Base-by-base conservation (phyloP, 2,888 invertebrate species). In the Podotricha telesiphe region DNA sequence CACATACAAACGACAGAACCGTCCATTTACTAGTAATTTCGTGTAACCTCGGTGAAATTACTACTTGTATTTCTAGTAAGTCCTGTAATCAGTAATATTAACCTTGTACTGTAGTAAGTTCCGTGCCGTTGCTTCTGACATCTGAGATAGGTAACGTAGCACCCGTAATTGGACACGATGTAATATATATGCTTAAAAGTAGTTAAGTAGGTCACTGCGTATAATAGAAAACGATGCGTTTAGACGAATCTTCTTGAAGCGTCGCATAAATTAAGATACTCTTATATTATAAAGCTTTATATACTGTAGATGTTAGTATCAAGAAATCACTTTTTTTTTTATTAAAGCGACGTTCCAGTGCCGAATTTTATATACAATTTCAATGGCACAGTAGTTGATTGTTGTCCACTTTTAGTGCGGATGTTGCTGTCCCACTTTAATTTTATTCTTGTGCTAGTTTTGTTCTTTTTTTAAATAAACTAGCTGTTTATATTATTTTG, bases 61-160 rank as follows among this genome's bases (percentile, higher is more conserved):
- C 76, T 74, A 72, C 68, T 69, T 77, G 70, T 62, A 73, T 68
- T 73, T 70, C 65, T 64, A 70, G 51, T 74, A 69, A 74, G 73
- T 72, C 67, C 65, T 68, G 72, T 69, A 72, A 74, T 69, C 65
- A 51, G 76, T 63, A 61, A 56, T 76, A 78, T 74, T 86, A 84
- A 80, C 90, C 91, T 89, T 89, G 86, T 80, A 17, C 11, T 11
- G 80, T 76, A 79, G 79, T 71, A 22, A 73, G 88, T 89, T 89
- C 85, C 87, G 76, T 77, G 74, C 79, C 80, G 79, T 72, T 80
- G 85, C 76, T 68, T 74, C 76, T 77, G 86, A 84, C 78, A 87
- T 76, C 75, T 79, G 88, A 88, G 82, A 80, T 75, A 75, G 77
- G 82, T 79, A 83, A 84, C 83, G 78, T 65, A 69, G 74, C 81